Evolutionary conservation across 23 tunicate species (phyloP).

Genomic region (Aplidium turbinatum): DNA sequence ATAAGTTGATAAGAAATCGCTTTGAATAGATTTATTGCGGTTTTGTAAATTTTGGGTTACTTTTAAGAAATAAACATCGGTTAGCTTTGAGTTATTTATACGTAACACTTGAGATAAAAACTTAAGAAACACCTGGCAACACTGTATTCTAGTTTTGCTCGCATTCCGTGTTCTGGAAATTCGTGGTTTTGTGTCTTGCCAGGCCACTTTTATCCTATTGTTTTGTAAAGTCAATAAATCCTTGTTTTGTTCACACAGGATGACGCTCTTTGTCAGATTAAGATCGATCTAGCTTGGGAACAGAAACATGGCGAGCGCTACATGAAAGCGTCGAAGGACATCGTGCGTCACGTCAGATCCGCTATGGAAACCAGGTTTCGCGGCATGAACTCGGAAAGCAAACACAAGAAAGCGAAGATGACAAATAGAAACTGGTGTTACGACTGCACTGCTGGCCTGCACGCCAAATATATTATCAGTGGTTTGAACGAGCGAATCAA

Average conservation of each 20-base stretch:
- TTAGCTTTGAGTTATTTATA: no score
- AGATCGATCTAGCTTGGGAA: not conserved
- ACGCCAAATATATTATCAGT: not conserved
- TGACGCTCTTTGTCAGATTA: not conserved
- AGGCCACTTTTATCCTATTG: no score
- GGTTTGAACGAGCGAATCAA: not conserved
- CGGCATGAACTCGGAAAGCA: not conserved
- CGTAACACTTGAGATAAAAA: no score
- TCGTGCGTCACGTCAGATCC: not conserved
- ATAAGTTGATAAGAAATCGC: no score
- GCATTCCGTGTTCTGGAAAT: no score
- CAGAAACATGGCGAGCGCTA: not conserved
- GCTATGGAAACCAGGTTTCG: constrained; percentile 14
- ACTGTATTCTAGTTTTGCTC: no score
- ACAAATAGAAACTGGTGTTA: not conserved
- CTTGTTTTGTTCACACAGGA: not conserved
- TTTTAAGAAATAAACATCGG: no score
- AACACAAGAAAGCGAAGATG: not conserved
- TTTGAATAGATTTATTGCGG: no score
- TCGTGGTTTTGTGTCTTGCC: no score
- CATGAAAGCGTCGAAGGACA: not conserved
- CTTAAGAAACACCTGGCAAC: no score
- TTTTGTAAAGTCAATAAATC: no score
- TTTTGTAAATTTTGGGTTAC: no score
- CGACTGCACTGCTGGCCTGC: constrained; percentile 10